Evolutionary conservation across 2,888 invertebrate genomes (phyloP).

Genomic region (Cabera pusaria): DNA sequence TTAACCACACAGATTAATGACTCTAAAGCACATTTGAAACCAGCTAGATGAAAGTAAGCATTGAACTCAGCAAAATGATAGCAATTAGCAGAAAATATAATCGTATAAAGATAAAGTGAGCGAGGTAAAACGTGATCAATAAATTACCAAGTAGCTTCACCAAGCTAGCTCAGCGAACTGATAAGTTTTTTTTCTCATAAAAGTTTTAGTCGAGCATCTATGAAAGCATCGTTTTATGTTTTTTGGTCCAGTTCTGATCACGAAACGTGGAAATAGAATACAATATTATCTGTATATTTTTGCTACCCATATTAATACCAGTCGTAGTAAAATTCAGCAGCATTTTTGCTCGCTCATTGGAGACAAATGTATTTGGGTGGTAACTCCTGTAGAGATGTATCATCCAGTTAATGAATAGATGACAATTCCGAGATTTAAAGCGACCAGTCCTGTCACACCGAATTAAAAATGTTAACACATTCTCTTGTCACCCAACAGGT

Average conservation of each 20-base stretch:
- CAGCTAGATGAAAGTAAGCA: conserved; percentile 28
- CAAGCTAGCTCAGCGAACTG: conserved; percentile 19
- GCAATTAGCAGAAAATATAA: conserved; percentile 35
- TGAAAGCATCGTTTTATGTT: conserved; percentile 2
- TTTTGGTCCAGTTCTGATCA: conserved; percentile 1
- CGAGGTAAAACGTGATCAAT: conserved; percentile 33
- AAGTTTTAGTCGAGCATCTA: conserved; percentile 5
- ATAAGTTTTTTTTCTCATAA: conserved; percentile 20
- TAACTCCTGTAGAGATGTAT: conserved; percentile 42
- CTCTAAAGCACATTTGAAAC: conserved; percentile 15
- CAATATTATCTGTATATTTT: neutral
- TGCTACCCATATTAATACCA: neutral
- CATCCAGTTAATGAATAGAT: conserved; percentile 49
- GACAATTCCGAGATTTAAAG: conserved; percentile 53
- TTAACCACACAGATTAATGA: conserved; percentile 17
- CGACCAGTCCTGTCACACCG: conserved; percentile 62
- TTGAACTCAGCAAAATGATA: conserved; percentile 31
- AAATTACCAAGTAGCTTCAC: conserved; percentile 25
- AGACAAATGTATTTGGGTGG: conserved; percentile 4
- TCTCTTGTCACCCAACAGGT: conserved; percentile 59
- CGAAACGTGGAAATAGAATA: neutral
- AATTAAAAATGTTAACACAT: conserved; percentile 56
- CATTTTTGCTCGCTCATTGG: neutral
- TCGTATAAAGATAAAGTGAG: conserved; percentile 30
- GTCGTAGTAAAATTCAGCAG: neutral